Conservation (phyloP, 2,888 invertebrate genomes). For the Lysandra coridon region DNA sequence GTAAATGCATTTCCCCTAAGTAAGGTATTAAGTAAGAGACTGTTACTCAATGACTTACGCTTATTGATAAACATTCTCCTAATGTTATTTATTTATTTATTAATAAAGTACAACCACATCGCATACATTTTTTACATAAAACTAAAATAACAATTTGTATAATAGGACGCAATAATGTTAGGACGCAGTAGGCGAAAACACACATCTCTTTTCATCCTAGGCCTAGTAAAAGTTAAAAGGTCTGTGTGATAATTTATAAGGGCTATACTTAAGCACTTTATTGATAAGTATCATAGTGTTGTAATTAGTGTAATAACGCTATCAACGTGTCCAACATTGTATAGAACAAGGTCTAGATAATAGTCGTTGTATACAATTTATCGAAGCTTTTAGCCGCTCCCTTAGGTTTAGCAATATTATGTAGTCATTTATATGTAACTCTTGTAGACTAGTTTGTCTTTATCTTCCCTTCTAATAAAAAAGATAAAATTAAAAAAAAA, state of each 20-base stretch:
- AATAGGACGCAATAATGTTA: no score
- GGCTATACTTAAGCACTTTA: background rate
- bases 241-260: background rate
- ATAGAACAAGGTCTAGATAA: slow-evolving; percentile 38
- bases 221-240: background rate
- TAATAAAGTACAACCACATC: no score
- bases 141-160: no score
- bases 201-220: background rate
- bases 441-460: background rate
- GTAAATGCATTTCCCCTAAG: no score
- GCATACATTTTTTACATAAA: no score
- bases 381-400: slow-evolving; percentile 17
- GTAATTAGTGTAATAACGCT: slow-evolving; percentile 38
- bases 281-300: slow-evolving; percentile 37
- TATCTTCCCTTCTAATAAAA: background rate
- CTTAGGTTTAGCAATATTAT: background rate
- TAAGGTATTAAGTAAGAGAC: no score
- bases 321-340: slow-evolving; percentile 38
- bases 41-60: no score
- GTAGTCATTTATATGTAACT: background rate
- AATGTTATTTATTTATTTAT: no score
- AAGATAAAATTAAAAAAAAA: no score
- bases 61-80: no score
- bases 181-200: background rate
- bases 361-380: slow-evolving; percentile 28